Evolutionary conservation across 2,888 invertebrate genomes (phyloP), one percentile per base, ranked within the genome.

Genomic region (Eupeodes latifasciatus): DNA sequence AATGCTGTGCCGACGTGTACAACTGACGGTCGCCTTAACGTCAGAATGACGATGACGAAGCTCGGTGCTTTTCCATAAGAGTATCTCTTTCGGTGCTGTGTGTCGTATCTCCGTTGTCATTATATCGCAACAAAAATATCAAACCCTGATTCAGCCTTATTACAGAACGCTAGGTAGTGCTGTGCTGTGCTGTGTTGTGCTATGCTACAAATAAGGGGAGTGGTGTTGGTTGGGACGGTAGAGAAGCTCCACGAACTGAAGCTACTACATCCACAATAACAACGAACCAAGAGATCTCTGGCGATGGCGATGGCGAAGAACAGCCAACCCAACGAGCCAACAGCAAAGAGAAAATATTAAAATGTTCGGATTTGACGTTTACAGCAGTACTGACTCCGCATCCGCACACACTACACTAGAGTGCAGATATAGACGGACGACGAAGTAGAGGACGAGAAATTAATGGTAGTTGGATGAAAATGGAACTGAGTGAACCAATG

Each of bases 41-140:
- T 47, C 84, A 59, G 14, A 78, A 75, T 83, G 75, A 75, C 66
- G 27, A 75, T 83, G 75, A 75, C 66, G 27, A 16, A 64, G 53
- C 78, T 85, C 81, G 19, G 88, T 88, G 85, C 88, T 88, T 88
- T 88, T 84, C 85, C 78, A 88, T 74, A 64, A 61, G 55, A 71
- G 71, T 88, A 83, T 83, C 66, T 85, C 80, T 27, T 62, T 69
- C 53, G 84, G 67, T 77, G 84, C 81, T 88, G 77, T 81, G 67
- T 84, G 81, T 81, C 81, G 77, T 61, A 76, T 87, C 87, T 76
- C 55, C 84, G 81, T 82, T 82, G 89, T 85, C 87, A 80, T 87
- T 84, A 87, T 84, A 87, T 88, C 88, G 85, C 88, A 84, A 88
- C 88, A 81, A 85, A 88, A 84, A 85, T 85, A 81, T 85, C 78